Base-by-base conservation (phyloP, 2,888 invertebrate genomes). In the Limnephilus lunatus region DNA sequence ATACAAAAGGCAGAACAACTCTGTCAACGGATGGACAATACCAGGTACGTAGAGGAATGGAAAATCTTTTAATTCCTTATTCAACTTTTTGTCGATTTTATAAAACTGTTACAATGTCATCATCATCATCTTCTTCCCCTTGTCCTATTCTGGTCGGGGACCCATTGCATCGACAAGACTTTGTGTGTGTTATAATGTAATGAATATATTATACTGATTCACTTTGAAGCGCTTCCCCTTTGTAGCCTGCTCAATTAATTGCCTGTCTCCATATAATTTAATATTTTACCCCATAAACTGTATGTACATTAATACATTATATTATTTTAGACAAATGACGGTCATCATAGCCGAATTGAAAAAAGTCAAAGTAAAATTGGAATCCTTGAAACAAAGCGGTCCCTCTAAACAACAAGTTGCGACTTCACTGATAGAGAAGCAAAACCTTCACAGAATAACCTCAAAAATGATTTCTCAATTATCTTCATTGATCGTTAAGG, bases 1-100 rank as follows among this genome's bases (percentile, higher is more conserved):
- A 94, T 95, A 5, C 94, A 94, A 14, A 95, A 95, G 89, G 97
- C 97, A 0, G 94, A 95, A 85, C 94, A 94, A 81, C 94, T 96
- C 25, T 96, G 97, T 53, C 94, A 95, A 1, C 95, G 97, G 94
- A 95, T 97, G 9, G 94, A 95, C 0, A 95, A 96, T 12, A 95
- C 96, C 0, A 96, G 96, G 97, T 97, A 94, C 14, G 90, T 85
- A 19, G 31, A 68, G 53, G 53, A 68, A 25, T 19, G 25, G 25
- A 68, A 68, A 68, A 68, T 19, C 68, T 68, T 39, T 39, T 39
- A 39, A 39, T 9, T 44, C 12, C 12, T 44, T 44, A 44, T 14
- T 44, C 44, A 14, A 44, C 12, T 44, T 48, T 48, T 48, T 44
- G 12, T 12, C 12, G 44, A 12, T 44, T 11, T 44, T 48, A 48